Evolutionary conservation across 2,113 vertebrate genomes (phyloP).

Genomic region (Bubo blakistoni): DNA sequence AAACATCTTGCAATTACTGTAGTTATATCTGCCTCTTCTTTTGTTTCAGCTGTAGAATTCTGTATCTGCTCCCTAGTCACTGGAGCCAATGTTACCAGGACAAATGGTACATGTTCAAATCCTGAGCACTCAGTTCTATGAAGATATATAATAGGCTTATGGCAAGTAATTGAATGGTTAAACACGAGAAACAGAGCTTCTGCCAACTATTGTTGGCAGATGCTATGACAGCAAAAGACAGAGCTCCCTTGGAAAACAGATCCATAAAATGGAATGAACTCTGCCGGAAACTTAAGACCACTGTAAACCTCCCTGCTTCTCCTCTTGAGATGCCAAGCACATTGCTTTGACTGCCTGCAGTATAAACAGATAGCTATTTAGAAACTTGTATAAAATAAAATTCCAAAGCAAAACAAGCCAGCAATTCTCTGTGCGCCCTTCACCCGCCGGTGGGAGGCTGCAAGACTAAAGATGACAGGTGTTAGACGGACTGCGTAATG

Average conservation of each 20-base stretch:
- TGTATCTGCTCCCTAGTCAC: neutral
- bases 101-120: neutral
- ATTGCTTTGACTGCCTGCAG: neutral
- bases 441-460: neutral
- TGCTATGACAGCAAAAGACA: neutral
- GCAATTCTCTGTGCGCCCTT: neutral
- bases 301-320: neutral
- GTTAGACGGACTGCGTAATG: neutral
- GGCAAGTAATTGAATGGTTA: neutral
- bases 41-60: neutral
- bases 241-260: neutral
- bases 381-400: conserved; percentile 6
- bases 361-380: conserved; percentile 3
- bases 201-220: neutral
- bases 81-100: neutral
- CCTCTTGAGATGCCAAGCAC: neutral
- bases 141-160: neutral
- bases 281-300: neutral
- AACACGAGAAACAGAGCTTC: neutral
- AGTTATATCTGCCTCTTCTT: neutral
- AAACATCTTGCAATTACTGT: neutral
- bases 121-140: neutral
- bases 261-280: neutral
- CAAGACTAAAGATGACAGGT: neutral
- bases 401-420: neutral